Evolutionary conservation across 2,888 invertebrate species (phyloP), one percentile per base, ranked within the genome.

Genomic region (Siphlonurus alternatus): DNA sequence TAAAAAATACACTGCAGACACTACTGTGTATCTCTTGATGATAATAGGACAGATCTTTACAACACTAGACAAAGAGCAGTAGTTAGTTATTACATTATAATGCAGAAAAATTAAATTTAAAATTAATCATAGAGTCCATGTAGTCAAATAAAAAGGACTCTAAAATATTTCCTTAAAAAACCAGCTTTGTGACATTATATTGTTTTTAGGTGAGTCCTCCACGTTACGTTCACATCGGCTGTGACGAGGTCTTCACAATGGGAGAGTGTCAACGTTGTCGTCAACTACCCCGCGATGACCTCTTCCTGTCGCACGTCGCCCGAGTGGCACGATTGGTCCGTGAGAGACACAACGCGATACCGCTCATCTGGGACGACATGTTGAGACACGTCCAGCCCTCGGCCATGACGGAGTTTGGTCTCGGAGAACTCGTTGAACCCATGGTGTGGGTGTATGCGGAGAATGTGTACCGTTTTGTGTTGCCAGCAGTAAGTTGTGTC

Each of bases 331-430:
- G 76, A 59, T 80, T 84, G 67, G 79, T 88, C 18, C 80, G 79
- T 59, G 75, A 76, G 10, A 80, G 78, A 61, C 82, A 84, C 75
- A 63, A 64, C 7, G 23, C 63, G 10, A 79, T 78, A 19, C 78
- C 85, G 1, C 82, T 89, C 65, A 84, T 89, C 70, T 89, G 89
- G 89, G 89, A 89, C 71, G 89, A 89, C 72, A 89, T 89, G 87
- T 74, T 89, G 64, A 75, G 88, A 1, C 83, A 83, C 69, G 77
- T 86, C 68, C 78, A 82, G 1, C 74, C 81, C 60, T 79, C 81
- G 66, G 79, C 79, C 66, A 76, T 86, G 75, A 77, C 82, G 64
- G 81, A 82, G 66, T 81, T 80, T 25, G 80, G 81, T 56, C 77
- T 89, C 19, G 85, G 85, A 0, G 76, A 78, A 38, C 76, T 86